Base-by-base conservation (phyloP, 2,113 vertebrate species). In the Pygathrix nemaeus region DNA sequence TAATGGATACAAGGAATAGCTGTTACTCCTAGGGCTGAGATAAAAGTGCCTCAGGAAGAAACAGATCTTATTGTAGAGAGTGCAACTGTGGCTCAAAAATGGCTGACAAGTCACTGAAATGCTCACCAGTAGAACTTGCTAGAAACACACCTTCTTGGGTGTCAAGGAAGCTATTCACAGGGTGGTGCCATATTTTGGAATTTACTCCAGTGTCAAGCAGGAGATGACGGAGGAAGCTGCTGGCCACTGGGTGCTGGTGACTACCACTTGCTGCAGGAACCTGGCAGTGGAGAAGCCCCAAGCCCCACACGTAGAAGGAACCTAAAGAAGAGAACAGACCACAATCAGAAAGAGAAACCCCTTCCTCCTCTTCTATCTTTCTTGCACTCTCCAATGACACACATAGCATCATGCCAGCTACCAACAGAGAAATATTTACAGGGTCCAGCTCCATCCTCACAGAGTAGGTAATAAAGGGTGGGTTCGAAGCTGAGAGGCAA, bases 251-350 rank as follows among this genome's bases (percentile, higher is more conserved):
- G 59, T 50, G 20, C 64, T 32, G 2, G 30, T n/a, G 73, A 23
- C 8, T n/a, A 18, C 45, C 11, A 10, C 11, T 0, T 20, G 21
- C 48, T 48, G 4, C 6, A 32, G 45, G 68, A 25, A 3, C 6
- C 91, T 85, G 66, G 52, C 32, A 9, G 35, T n/a, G 23, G 76
- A 78, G 68, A 64, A n/a, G 48, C 16, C 43, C 16, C 40, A 64
- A n/a, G 48, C 16, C 43, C 16, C 40, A 57, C 21, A 43, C 7
- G 12, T 35, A 25, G 9, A 72, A 81, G 52, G 17, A 14, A 21
- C 21, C 12, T 61, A 23, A 21, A 81, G 40, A 81, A 32, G 17
- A 80, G 10, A 9, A 48, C 1, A 23, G 43, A 48, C 4, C 40
- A 70, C 78, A 92, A 4, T 1, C 9, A 55, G 38, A 32, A 75